phyloP scores from a whole-genome alignment of 1,140 invertebrate species.

The Lycorma delicatula region DNA sequence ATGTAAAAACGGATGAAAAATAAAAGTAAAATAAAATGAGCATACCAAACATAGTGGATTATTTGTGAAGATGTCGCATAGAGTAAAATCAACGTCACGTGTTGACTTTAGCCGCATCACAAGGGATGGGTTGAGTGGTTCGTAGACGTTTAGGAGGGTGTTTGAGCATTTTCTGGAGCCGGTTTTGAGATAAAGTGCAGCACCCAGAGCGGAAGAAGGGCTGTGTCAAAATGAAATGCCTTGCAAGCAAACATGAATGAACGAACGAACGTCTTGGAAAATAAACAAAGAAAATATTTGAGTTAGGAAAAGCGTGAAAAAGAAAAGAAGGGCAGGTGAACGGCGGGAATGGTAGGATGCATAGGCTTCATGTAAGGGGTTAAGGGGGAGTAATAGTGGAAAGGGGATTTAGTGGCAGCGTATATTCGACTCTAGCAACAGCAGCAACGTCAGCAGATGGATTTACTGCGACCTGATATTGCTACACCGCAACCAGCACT shows the following conservation, averaged over 20 bases:
- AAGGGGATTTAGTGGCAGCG: not conserved
- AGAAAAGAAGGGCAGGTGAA: not conserved
- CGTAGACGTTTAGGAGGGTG: not conserved
- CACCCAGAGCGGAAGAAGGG: not conserved
- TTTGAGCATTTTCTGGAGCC: constrained; percentile 1
- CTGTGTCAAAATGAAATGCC: constrained; percentile 6
- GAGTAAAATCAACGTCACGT: not conserved
- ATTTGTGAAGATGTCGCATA: too few relatives aligned
- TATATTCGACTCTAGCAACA: not conserved
- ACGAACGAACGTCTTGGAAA: constrained; percentile 3
- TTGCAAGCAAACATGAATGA: not conserved
- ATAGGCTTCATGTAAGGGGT: not conserved
- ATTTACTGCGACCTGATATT: constrained; percentile 3
- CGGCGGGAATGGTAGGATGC: not conserved
- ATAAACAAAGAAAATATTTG: constrained; percentile 7
- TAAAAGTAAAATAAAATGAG: too few relatives aligned
- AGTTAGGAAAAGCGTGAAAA: constrained; percentile 4
- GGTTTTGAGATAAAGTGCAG: constrained; percentile 1
- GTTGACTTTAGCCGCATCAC: not conserved
- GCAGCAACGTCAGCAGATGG: not conserved
- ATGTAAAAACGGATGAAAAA: too few relatives aligned
- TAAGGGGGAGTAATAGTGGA: not conserved
- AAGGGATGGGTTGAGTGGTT: not conserved
- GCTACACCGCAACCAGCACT: too few relatives aligned
- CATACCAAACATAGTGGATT: too few relatives aligned